Conservation (phyloP, 92 coral and sea anemone species). For the Blastomussa wellsi region DNA sequence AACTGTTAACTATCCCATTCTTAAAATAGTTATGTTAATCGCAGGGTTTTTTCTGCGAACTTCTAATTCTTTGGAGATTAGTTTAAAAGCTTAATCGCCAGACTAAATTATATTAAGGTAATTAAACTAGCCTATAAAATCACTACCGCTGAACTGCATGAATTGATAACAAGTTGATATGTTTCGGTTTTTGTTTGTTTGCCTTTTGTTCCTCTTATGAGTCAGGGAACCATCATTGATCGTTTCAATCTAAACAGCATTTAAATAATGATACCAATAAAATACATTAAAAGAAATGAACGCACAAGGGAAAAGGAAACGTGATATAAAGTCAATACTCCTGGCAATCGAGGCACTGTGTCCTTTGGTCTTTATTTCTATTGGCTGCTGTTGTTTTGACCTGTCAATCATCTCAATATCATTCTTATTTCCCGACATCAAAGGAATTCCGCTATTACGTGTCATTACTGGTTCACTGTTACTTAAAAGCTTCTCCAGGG, state of each 20-base stretch:
- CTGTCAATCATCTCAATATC: neutral
- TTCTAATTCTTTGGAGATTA: no score
- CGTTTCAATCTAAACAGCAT: neutral
- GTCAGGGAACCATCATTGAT: neutral
- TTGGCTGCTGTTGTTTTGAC: neutral
- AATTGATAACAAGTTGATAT: neutral
- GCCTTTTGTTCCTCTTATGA: neutral
- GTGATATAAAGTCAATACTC: conserved; percentile 11
- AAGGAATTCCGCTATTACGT: neutral
- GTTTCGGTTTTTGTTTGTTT: neutral
- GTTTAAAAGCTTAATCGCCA: no score
- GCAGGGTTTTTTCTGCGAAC: no score
- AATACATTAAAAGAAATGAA: conserved; percentile 28
- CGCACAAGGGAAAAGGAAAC: conserved; percentile 25
- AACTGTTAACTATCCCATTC: no score
- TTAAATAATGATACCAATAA: conserved; percentile 31
- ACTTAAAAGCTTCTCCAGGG: neutral
- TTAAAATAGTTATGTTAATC: no score
- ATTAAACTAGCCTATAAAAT: neutral
- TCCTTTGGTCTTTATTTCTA: neutral
- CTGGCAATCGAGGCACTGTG: neutral
- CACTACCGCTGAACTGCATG: neutral
- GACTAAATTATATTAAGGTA: neutral
- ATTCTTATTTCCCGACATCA: neutral
- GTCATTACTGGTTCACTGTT: conserved; percentile 23